Evolutionary conservation across 2,888 invertebrate species (phyloP).

Genomic region (Xestia ashworthii): DNA sequence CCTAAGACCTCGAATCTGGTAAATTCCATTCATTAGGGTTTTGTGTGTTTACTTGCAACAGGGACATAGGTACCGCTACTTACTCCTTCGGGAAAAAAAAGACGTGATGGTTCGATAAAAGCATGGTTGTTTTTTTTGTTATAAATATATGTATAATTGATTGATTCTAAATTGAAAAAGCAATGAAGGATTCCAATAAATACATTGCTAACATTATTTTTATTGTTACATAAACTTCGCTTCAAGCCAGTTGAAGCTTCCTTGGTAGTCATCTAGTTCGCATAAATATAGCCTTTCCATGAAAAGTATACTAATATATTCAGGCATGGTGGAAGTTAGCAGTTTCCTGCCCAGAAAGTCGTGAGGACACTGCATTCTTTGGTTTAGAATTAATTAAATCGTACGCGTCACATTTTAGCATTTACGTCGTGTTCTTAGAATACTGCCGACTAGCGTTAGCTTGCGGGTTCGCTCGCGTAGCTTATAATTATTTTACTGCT

Average conservation of each 20-base stretch:
- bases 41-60: no score
- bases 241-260: not conserved
- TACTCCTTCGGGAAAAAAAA: not conserved
- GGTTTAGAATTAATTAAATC: slow-evolving; percentile 56
- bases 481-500: not conserved
- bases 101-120: not conserved
- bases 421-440: slow-evolving; percentile 55
- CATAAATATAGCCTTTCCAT: slow-evolving; percentile 27
- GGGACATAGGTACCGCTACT: no score
- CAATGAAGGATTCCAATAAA: not conserved
- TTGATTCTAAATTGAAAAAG: not conserved
- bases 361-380: slow-evolving; percentile 61
- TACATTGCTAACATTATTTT: slow-evolving; percentile 1
- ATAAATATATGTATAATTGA: no score
- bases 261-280: not conserved
- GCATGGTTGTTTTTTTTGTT: not conserved
- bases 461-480: not conserved
- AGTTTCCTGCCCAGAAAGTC: slow-evolving; percentile 56
- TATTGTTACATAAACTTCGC: not conserved
- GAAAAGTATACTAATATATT: slow-evolving; percentile 44
- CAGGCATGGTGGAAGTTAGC: slow-evolving; percentile 47
- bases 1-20: not conserved
- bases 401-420: slow-evolving; percentile 62
- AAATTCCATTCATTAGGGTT: no score
- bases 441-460: not conserved